A percentile compares a stretch with the other conserved stretches of the same genome.
Evolutionary conservation across 2,888 invertebrate genomes (phyloP).

Genomic region (Hemithea aestivaria): DNA sequence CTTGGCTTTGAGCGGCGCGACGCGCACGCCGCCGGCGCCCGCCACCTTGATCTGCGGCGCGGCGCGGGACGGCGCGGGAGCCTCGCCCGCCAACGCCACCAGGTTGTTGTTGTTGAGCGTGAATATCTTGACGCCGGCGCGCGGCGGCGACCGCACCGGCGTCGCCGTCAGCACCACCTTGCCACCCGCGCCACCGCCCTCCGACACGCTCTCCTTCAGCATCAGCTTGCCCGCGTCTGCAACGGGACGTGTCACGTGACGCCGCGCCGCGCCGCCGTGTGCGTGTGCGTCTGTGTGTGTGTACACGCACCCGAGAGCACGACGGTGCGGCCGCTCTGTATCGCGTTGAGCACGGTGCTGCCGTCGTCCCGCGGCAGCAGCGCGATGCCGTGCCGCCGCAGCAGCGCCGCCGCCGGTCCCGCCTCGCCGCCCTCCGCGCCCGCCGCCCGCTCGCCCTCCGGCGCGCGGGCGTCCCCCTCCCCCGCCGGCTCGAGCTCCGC

Average conservation of each 20-base stretch:
- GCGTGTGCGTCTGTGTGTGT: no score
- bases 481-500: constrained; percentile 18
- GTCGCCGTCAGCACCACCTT: constrained; percentile 41
- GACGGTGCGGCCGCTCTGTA: constrained; percentile 92
- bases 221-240: constrained; percentile 88
- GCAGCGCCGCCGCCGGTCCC: constrained; percentile 78
- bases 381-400: constrained; percentile 92
- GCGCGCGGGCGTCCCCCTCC: constrained; percentile 12
- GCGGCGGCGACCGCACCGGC: constrained; percentile 40
- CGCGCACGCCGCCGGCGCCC: constrained; percentile 10
- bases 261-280: constrained; percentile 78
- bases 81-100: constrained; percentile 19
- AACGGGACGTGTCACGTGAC: constrained; percentile 15
- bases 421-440: constrained; percentile 14
- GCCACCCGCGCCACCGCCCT: constrained; percentile 8
- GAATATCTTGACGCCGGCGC: constrained; percentile 49
- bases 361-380: constrained; percentile 89
- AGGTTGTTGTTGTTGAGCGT: constrained; percentile 46
- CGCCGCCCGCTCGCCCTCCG: constrained; percentile 10
- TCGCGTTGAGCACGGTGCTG: constrained; percentile 86
- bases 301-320: constrained; percentile 84
- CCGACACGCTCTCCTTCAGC: constrained; percentile 73
- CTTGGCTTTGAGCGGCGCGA: constrained; percentile 3
- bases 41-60: constrained; percentile 22
- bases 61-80: background rate